Evolutionary conservation across 2,113 vertebrate species (phyloP).

Genomic region (Gobiocypris rarus): DNA sequence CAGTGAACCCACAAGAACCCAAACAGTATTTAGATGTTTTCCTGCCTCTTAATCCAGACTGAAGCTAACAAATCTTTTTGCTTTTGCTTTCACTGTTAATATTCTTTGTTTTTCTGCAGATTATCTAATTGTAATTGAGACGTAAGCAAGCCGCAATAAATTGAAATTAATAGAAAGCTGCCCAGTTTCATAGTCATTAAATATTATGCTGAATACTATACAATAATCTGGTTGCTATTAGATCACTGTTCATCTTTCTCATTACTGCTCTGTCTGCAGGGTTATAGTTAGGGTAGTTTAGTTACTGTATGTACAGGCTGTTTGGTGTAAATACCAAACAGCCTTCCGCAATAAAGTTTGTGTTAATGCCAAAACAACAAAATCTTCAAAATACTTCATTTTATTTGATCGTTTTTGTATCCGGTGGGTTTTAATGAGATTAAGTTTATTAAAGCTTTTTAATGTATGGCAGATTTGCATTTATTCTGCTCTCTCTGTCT

Average conservation of each 20-base stretch:
- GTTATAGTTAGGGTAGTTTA: no score
- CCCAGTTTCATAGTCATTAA: not conserved
- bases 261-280: not conserved
- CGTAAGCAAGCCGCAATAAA: not conserved
- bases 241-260: not conserved
- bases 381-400: not conserved
- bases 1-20: conserved; percentile 6
- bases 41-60: not conserved
- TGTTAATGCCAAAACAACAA: not conserved
- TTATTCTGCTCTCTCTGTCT: not conserved
- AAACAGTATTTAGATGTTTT: not conserved
- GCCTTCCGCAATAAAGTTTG: not conserved
- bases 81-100: not conserved
- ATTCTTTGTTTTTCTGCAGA: not conserved
- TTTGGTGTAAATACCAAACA: no score
- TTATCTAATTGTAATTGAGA: not conserved
- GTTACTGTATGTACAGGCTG: not conserved
- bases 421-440: not conserved
- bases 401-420: not conserved
- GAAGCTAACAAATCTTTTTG: not conserved
- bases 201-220: not conserved
- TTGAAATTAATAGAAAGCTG: not conserved
- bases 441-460: conserved; percentile 6
- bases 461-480: conserved; percentile 3
- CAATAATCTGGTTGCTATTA: not conserved